Evolutionary conservation across 1,140 invertebrate genomes (phyloP), one percentile per base, ranked within the genome.

Genomic region (Centruroides sculpturatus): DNA sequence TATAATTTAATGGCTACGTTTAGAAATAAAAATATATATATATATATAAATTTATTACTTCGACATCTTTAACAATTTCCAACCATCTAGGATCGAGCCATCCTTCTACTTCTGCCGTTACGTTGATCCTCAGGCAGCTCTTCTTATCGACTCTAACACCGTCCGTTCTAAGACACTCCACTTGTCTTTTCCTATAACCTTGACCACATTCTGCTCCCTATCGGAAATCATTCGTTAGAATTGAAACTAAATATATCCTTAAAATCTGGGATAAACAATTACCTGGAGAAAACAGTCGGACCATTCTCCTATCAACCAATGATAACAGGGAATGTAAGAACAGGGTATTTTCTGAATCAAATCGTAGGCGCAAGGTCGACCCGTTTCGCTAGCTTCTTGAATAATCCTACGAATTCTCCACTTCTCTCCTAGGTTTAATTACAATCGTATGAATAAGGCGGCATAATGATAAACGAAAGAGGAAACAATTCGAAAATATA

Each of bases 321-420:
- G 68, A 66, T 80, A 81, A 66, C 80, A 82, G 7, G 78, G 77
- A 5, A 70, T 65, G 4, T 73, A 71, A 8, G 76, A 76, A 67
- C 80, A 82, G 0, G 79, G 77, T 56, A 75, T 77, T 56, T 68
- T 71, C 67, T 81, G 77, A 1, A 71, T 66, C 46, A 79, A 57
- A 3, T 69, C 67, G 0, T 63, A 55, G 0, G 79, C 76, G 68
- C 80, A 82, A 13, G 73, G 73, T 46, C 78, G 70, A 0, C 80
- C 80, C 36, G 72, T 72, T n/a, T 75, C 73, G 51, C 74, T 77
- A 9, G 76, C 72, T 49, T 72, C 69, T 35, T 77, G 76, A 4
- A 76, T 64, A 10, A 77, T 69, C 12, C 70, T 71, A 11, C 76
- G 67, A 34, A 70, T 67, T 13, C 78, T 65, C 5, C 62, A 69